phyloP scores from a whole-genome alignment of 2,888 invertebrate genomes.

The Drosophila stalkeri region DNA sequence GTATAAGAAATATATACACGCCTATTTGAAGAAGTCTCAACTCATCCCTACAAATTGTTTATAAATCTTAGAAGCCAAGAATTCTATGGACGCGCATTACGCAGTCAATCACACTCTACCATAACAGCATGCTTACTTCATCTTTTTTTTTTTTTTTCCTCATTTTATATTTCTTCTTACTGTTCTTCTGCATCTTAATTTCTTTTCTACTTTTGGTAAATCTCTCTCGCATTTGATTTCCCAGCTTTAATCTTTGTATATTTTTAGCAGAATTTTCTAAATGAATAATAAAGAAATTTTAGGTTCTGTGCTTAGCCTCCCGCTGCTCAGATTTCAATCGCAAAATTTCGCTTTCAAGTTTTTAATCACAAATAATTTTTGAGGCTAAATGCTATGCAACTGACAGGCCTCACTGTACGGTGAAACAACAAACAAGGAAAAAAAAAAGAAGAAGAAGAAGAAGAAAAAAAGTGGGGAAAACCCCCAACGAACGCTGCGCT shows the following conservation, averaged over 20 bases:
- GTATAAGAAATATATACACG: no score
- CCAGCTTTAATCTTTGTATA: conserved; percentile 56
- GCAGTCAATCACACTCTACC: not conserved
- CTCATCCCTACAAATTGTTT: no score
- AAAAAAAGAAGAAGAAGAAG: not conserved
- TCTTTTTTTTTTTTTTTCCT: not conserved
- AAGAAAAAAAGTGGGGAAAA: conserved; percentile 5
- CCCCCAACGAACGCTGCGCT: conserved; percentile 85
- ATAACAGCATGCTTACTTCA: not conserved
- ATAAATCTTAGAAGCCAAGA: no score
- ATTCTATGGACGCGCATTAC: not conserved
- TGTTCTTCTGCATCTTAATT: not conserved
- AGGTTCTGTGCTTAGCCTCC: not conserved
- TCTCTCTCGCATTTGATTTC: conserved; percentile 58
- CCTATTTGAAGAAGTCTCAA: no score
- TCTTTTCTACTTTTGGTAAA: conserved; percentile 6
- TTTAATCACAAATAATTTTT: not conserved
- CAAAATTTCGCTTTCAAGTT: conserved; percentile 43
- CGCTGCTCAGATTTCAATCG: conserved; percentile 57
- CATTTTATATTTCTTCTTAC: not conserved
- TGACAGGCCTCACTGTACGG: conserved; percentile 32
- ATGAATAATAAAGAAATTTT: conserved; percentile 58
- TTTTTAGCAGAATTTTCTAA: conserved; percentile 35
- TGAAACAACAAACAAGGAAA: not conserved
- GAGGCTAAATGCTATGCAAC: conserved; percentile 23